Base-by-base conservation (phyloP, 2,113 vertebrate species). In the Euleptes europaea region DNA sequence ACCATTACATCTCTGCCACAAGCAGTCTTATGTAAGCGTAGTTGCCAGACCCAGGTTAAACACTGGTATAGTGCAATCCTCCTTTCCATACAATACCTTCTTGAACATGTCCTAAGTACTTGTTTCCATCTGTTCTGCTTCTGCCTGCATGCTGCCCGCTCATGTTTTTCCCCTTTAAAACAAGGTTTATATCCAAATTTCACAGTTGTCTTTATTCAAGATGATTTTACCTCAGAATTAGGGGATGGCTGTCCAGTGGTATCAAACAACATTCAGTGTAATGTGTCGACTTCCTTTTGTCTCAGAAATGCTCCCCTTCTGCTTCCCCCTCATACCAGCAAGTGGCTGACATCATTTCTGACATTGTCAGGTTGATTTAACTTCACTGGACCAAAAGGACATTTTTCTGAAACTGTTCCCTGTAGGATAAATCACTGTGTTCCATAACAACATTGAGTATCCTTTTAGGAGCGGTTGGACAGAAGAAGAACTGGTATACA, bases 341-440 rank as follows among this genome's bases (percentile, higher is more conserved):
- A 77, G 54, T 77, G 73, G 14, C 70, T 87, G 74, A 90, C 82
- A 79, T 85, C 82, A 89, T 87, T n/a, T 69, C 84, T 91, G 90
- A 87, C 85, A 85, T 86, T 92, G 89, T 90, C 90, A 87, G 65
- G n/a, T 82, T 89, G 84, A 90, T 91, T 94, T 94, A 54, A 90
- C 80, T 69, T 88, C 89, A 74, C 44, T 47, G 73, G 40, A 92
- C 92, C 73, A 93, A 82, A 90, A 47, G 31, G 17, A 89, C 33
- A 89, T 54, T 85, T 86, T 65, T 91, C 67, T 75, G 80, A 70
- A 76, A 65, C 84, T 78, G 38, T 84, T 91, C 87, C 77, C 84
- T 40, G 51, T 84, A 80, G 85, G 82, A 83, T 83, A 57, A 78
- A 80, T 88, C 87, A 73, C 80, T 92, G 85, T 87, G 87, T 80